phyloP scores from a whole-genome alignment of 2,888 invertebrate genomes.

The Tupiocoris notatus region DNA sequence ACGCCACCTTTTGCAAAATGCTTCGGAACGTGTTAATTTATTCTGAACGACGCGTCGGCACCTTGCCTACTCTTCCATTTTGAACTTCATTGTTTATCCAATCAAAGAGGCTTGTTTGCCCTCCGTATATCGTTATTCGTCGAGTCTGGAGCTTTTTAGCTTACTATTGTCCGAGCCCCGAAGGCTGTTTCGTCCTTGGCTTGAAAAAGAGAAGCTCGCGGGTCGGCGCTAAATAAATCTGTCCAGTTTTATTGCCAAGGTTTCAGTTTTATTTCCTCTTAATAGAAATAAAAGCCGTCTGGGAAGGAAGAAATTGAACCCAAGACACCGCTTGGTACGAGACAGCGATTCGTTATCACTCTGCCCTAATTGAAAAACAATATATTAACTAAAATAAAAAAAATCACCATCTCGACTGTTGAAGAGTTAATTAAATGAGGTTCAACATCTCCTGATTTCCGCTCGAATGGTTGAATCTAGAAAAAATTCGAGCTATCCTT shows the following conservation, averaged over 20 bases:
- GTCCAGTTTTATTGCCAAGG: conserved; percentile 20
- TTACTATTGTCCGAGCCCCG: conserved; percentile 22
- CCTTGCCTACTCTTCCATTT: not conserved
- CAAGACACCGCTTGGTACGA: too few relatives aligned
- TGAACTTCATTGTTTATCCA: conserved; percentile 23
- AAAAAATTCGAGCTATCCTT: too few relatives aligned
- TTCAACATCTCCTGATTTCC: too few relatives aligned
- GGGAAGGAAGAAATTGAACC: too few relatives aligned
- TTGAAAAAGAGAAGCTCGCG: not conserved
- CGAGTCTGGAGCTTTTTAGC: conserved; percentile 22
- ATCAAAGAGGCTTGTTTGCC: conserved; percentile 36
- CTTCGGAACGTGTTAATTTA: conserved; percentile 25
- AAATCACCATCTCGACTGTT: too few relatives aligned
- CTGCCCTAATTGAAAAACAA: too few relatives aligned
- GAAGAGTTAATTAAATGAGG: too few relatives aligned
- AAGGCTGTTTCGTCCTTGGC: conserved; percentile 10
- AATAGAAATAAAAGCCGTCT: not conserved
- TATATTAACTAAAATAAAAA: too few relatives aligned
- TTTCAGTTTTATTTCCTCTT: not conserved
- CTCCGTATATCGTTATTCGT: not conserved
- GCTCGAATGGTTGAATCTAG: too few relatives aligned
- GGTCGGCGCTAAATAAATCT: conserved; percentile 16
- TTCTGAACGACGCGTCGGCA: conserved; percentile 9
- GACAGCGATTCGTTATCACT: too few relatives aligned
- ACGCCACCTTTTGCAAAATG: not conserved